A percentile compares a stretch with the other conserved stretches of the same genome.
phyloP scores from a whole-genome alignment of 92 coral and sea anemone genomes.

The Scolanthus callimorphus region DNA sequence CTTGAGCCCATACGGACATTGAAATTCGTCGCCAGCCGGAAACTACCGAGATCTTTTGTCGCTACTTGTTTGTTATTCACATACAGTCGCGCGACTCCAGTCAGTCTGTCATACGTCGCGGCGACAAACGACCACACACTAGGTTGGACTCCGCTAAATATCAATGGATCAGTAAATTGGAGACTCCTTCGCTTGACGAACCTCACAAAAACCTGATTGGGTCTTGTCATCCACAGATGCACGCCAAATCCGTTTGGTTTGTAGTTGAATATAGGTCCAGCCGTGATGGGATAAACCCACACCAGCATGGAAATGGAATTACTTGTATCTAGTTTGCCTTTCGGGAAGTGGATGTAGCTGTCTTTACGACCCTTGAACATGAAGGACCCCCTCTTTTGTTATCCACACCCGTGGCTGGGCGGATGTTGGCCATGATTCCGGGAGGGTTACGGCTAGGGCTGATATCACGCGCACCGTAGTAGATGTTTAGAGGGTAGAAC shows the following conservation, averaged over 20 bases:
- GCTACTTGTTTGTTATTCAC: conserved; percentile 62
- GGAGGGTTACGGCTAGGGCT: conserved; percentile 68
- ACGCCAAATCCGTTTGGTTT: conserved; percentile 80
- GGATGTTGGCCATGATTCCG: conserved; percentile 62
- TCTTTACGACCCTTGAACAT: conserved; percentile 65
- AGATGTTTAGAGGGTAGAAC: conserved; percentile 67
- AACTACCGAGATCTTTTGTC: conserved; percentile 43
- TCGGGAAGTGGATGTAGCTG: conserved; percentile 78
- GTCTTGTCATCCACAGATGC: conserved; percentile 76
- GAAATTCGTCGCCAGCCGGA: conserved; percentile 61
- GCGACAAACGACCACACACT: conserved; percentile 78
- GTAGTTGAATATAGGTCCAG: conserved; percentile 77
- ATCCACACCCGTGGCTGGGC: conserved; percentile 69
- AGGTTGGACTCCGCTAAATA: conserved; percentile 42
- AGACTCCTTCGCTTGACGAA: conserved; percentile 41
- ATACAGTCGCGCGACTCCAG: conserved; percentile 59
- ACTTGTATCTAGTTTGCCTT: conserved; percentile 66
- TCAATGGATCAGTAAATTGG: conserved; percentile 32
- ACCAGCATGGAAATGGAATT: conserved; percentile 72
- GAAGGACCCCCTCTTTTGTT: conserved; percentile 63
- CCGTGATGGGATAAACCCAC: conserved; percentile 79
- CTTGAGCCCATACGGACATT: conserved; percentile 78
- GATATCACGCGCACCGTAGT: conserved; percentile 61
- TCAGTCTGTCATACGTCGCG: conserved; percentile 57
- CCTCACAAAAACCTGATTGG: conserved; percentile 60